Conservation (phyloP, 2,888 invertebrate species). For the Nycteola revayana region DNA sequence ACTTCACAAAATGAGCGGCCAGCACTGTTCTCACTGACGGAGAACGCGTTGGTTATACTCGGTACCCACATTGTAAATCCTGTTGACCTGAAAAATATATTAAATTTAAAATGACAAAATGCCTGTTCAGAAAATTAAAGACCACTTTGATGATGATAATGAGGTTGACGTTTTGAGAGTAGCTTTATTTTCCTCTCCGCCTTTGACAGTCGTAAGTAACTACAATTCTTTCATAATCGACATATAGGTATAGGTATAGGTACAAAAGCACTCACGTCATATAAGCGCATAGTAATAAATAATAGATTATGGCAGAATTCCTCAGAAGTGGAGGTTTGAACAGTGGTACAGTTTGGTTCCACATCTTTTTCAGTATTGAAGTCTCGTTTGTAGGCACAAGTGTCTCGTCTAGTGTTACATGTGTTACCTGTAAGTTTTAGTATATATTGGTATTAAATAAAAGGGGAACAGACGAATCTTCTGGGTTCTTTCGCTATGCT, state of each 20-base stretch:
- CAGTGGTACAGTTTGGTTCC: slow-evolving; percentile 67
- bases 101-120: no score
- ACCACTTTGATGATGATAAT: no score
- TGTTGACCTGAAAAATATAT: slow-evolving; percentile 58
- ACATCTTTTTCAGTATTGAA: slow-evolving; percentile 50
- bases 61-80: slow-evolving; percentile 71
- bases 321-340: slow-evolving; percentile 52
- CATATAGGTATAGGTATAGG: no score
- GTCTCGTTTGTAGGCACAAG: slow-evolving; percentile 15
- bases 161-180: no score
- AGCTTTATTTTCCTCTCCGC: no score
- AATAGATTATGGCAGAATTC: slow-evolving; percentile 61
- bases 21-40: slow-evolving; percentile 43
- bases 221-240: no score
- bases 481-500: no score
- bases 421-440: slow-evolving; percentile 1
- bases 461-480: no score
- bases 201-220: no score
- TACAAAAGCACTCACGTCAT: slow-evolving; percentile 64
- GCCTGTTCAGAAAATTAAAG: no score
- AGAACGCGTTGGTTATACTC: slow-evolving; percentile 64
- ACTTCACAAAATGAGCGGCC: slow-evolving; percentile 62
- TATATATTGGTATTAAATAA: no score
- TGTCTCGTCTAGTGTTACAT: no score
- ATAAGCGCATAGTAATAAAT: slow-evolving; percentile 59